phyloP scores from a whole-genome alignment of 2,113 vertebrate species.

The Psephotus haematonotus region DNA sequence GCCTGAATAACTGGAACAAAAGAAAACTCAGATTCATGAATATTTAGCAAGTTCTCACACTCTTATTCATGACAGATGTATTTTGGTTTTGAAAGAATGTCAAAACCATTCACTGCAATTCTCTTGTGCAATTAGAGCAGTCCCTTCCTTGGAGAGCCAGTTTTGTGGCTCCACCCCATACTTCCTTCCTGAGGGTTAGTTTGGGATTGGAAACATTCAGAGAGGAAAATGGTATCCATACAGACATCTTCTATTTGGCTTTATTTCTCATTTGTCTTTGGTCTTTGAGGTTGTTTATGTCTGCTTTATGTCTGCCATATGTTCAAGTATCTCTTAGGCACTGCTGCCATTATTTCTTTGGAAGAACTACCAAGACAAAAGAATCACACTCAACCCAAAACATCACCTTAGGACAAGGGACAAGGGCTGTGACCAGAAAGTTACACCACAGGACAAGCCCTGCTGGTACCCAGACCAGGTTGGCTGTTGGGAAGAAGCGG shows the following conservation, averaged over 20 bases:
- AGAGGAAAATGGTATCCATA: neutral
- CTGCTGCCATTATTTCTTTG: neutral
- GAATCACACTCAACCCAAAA: too few relatives aligned
- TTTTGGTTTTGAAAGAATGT: constrained; percentile 3
- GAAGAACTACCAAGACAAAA: neutral
- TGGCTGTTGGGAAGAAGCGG: fast-evolving
- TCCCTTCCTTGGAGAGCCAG: neutral
- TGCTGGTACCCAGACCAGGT: neutral
- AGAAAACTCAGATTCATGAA: neutral
- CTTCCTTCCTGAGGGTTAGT: neutral
- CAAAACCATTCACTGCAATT: neutral
- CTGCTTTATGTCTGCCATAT: neutral
- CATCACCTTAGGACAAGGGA: neutral
- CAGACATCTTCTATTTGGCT: neutral
- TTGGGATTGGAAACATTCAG: neutral
- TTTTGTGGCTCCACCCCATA: neutral
- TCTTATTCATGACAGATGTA: neutral
- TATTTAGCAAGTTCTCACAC: constrained; percentile 13
- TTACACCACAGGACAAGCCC: neutral
- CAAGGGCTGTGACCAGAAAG: neutral
- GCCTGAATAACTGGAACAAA: neutral
- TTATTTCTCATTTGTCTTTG: neutral
- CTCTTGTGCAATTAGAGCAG: neutral
- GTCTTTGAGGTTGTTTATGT: neutral
- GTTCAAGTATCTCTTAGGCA: neutral